Evolutionary conservation across 53 echinoderm and acorn worm genomes (phyloP), one percentile per base, ranked within the genome.

Genomic region (Echinometra lucunter): DNA sequence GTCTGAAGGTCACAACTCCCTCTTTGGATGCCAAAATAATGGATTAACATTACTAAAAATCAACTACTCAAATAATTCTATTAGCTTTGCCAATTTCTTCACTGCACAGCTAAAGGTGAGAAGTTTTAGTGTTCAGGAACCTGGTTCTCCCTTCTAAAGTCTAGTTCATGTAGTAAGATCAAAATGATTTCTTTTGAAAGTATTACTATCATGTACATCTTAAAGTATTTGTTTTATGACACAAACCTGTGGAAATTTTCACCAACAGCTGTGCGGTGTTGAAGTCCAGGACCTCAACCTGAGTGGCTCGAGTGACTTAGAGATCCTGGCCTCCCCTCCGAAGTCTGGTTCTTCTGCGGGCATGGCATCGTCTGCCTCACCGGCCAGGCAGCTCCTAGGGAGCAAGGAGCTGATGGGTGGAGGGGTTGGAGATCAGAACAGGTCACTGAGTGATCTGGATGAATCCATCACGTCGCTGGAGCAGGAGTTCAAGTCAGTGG

Each of bases 211-310:
- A 49, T n/a, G n/a, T n/a, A 9, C 49, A 4, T 18, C 19, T 60
- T 60, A 21, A 60, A 60, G 21, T 21, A 0, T 60, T 23, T 19
- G 60, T 60, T 18, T 60, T 19, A 60, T 5, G 35, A 72, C 32
- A 53, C 13, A 0, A 53, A 53, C 53, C 4, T 72, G 35, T 34
- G 6, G 32, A 11, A 32, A 32, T 72, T 10, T 53, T 53, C 16
- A 5, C 5, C 88, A 7, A 2, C 96, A 98, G 98, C 94, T 97
- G 4, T 98, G 98, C 83, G 98, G 98, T 37, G 98, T 96, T 27
- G 97, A 97, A 45, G 88, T 95, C 66, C 96, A 96, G n/a, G 98
- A 98, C 37, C 94, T 96, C 30, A 56, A 88, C 89, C 75, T 57
- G 69, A 91, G 92, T 56, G 92, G 88, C 30, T 94, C 90, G 28